These are phyloP conservation scores for Cephus cinctus DNA, from an alignment of 1,140 invertebrate genomes.

Conservation along the genomic window DNA sequence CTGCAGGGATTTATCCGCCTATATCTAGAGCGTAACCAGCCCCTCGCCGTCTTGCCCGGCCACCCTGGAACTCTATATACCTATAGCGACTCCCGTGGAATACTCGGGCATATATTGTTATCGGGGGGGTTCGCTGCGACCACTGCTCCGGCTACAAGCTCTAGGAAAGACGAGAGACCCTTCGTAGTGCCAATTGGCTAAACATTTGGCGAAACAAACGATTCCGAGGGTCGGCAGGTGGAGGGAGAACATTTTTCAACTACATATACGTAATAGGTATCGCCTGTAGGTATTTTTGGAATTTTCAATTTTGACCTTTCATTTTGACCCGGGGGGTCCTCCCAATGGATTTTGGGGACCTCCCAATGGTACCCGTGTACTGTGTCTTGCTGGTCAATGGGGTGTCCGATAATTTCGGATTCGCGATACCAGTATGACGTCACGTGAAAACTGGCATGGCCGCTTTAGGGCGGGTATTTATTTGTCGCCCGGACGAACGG, in stretches of 20 bases:
- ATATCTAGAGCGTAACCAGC: no score
- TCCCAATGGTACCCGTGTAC: no score
- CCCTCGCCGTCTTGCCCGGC: background rate
- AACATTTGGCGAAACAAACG: background rate
- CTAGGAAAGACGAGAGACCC: background rate
- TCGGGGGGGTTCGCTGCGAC: background rate
- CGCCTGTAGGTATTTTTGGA: no score
- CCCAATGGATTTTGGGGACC: no score
- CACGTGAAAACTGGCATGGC: background rate
- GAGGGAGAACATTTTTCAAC: no score
- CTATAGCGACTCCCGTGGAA: background rate
- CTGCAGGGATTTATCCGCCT: slow-evolving; percentile 1
- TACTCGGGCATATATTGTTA: slow-evolving; percentile 3
- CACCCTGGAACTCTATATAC: slow-evolving; percentile 1
- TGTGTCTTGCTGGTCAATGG: no score
- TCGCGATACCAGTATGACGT: no score
- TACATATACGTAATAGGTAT: no score
- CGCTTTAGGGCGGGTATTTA: background rate
- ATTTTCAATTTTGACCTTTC: no score
- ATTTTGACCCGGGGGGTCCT: no score
- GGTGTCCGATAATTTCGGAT: no score
- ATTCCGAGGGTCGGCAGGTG: background rate
- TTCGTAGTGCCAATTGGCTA: slow-evolving; percentile 7
- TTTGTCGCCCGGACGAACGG: slow-evolving; percentile 9
- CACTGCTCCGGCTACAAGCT: slow-evolving; percentile 3